phyloP scores from a whole-genome alignment of 2,888 invertebrate genomes.

The Melieria picta region DNA sequence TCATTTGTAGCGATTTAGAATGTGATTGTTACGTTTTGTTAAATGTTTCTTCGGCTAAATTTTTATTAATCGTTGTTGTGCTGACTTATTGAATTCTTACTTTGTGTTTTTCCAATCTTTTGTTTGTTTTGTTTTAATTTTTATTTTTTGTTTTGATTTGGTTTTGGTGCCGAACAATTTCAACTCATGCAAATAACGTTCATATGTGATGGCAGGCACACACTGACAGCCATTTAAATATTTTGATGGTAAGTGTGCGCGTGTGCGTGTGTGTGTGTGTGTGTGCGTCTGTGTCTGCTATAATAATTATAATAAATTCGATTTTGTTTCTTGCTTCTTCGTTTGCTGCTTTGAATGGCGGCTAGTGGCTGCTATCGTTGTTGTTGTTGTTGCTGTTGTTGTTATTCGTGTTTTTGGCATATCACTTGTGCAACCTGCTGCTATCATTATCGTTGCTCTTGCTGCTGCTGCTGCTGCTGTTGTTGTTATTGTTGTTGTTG shows the following conservation, averaged over 20 bases:
- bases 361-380: not conserved
- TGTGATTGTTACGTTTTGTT: no score
- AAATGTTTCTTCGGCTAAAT: no score
- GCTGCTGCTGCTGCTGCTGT: not conserved
- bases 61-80: no score
- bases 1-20: no score
- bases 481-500: slow-evolving; percentile 38
- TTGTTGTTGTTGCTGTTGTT: slow-evolving; percentile 35
- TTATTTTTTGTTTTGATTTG: no score
- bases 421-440: slow-evolving; percentile 39
- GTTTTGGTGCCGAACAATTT: no score
- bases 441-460: slow-evolving; percentile 47
- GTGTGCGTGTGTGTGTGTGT: slow-evolving; percentile 40
- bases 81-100: no score
- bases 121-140: no score
- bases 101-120: no score
- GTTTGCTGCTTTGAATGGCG: not conserved
- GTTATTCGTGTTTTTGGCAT: slow-evolving; percentile 41
- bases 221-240: not conserved
- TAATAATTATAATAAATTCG: not conserved
- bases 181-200: not conserved
- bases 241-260: not conserved
- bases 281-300: slow-evolving; percentile 26
- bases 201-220: not conserved
- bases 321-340: slow-evolving; percentile 12